phyloP scores from a whole-genome alignment of 2,797 vertebrate genomes.

The Ceryle rudis region DNA sequence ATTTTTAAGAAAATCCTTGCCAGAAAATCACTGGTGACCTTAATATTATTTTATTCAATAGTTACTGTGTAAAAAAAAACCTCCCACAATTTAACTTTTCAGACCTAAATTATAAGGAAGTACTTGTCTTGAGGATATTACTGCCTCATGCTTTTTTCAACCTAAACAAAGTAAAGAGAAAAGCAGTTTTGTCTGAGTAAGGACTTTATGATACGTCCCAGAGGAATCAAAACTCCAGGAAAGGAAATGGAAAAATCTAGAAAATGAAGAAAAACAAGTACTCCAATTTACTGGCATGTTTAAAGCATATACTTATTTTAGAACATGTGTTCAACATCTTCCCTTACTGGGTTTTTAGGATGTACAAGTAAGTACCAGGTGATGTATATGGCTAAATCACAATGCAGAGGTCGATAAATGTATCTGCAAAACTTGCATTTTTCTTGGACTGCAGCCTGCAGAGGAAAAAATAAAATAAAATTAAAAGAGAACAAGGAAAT shows the following conservation, averaged over 20 bases:
- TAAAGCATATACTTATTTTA: constrained; percentile 25
- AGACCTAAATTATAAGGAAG: constrained; percentile 12
- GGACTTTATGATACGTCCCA: constrained; percentile 4
- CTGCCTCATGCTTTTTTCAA: constrained; percentile 13
- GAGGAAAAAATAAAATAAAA: background rate
- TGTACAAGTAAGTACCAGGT: background rate
- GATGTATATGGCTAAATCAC: constrained; percentile 24
- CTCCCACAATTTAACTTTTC: background rate
- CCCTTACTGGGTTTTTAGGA: background rate
- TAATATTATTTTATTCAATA: constrained; percentile 26
- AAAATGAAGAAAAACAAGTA: constrained; percentile 6
- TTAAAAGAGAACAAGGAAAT: background rate
- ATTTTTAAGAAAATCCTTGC: constrained; percentile 16
- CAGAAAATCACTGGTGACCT: background rate
- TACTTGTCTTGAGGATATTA: background rate
- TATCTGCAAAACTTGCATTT: constrained; percentile 19
- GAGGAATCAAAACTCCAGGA: constrained; percentile 11
- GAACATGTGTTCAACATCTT: background rate
- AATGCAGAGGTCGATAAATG: background rate
- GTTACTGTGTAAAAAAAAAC: background rate
- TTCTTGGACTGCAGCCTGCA: background rate
- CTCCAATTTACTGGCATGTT: background rate
- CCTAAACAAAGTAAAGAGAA: constrained; percentile 10
- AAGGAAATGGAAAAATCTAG: constrained; percentile 36
- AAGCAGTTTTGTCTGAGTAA: constrained; percentile 28